Percentiles rank a stretch among this genome's conserved stretches.
phyloP scores from a whole-genome alignment of 2,113 vertebrate genomes.

The Sylvicapra grimmia region DNA sequence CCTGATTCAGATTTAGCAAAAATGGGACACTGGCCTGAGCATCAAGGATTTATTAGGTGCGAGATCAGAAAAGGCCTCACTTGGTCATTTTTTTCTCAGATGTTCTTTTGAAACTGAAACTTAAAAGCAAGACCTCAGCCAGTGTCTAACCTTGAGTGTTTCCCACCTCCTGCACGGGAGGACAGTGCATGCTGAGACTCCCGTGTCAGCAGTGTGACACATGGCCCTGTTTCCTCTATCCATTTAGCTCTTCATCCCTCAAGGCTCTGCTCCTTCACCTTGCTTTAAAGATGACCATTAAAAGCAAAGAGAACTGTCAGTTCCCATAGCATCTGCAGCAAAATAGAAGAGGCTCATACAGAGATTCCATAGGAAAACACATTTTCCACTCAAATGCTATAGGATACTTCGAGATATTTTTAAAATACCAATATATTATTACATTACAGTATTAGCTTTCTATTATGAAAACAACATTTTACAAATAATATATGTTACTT shows the following conservation, averaged over 20 bases:
- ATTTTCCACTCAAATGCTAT: not conserved
- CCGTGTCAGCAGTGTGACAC: not conserved
- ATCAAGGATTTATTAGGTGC: not conserved
- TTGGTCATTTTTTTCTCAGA: not conserved
- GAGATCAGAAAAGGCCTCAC: conserved; percentile 24
- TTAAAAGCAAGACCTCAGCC: conserved; percentile 39
- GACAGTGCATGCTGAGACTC: not conserved
- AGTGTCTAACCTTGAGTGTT: not conserved
- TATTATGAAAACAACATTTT: not conserved
- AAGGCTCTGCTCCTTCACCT: not conserved
- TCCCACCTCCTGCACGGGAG: not conserved
- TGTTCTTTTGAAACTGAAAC: conserved; percentile 35
- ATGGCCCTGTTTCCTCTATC: not conserved
- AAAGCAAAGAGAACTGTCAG: conserved; percentile 10
- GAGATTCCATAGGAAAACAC: not conserved
- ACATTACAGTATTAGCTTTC: not conserved
- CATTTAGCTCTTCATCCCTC: not conserved
- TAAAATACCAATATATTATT: not conserved
- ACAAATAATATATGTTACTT: not conserved
- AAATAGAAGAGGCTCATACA: not conserved
- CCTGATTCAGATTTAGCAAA: not conserved
- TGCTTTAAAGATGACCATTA: not conserved
- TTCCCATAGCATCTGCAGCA: not conserved
- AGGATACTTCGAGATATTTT: not conserved
- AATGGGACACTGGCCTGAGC: not conserved